A percentile compares a stretch with the other conserved stretches of the same genome.
Evolutionary conservation across 1,140 invertebrate genomes (phyloP).

Genomic region (Geopemphigus sp.): DNA sequence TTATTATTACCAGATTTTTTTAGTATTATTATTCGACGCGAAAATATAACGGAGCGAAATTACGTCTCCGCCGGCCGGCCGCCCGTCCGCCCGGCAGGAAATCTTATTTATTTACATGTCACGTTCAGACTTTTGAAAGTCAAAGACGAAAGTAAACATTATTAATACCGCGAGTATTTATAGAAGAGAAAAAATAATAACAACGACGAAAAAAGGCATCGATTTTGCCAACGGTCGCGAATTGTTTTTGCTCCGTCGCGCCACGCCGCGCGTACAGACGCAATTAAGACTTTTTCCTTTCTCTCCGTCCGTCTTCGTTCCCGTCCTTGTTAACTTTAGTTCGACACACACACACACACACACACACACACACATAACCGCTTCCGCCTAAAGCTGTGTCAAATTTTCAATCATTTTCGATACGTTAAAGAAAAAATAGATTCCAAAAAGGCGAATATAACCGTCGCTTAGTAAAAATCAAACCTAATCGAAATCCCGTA

Average conservation of each 20-base stretch:
- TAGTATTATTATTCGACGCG: conserved; percentile 10
- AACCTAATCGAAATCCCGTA: background rate
- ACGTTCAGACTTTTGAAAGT: conserved; percentile 47
- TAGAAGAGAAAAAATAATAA: background rate
- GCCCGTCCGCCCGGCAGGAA: background rate
- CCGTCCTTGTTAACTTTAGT: background rate
- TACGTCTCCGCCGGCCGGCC: background rate
- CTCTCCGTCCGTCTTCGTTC: background rate
- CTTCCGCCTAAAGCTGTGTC: background rate
- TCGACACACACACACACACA: background rate
- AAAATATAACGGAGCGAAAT: conserved; percentile 11
- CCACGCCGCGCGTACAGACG: background rate
- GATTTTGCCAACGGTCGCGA: conserved; percentile 19
- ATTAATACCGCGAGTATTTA: conserved; percentile 36
- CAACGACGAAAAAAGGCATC: background rate
- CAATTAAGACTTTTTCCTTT: conserved; percentile 28
- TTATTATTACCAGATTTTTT: conserved; percentile 15
- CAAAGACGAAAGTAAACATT: conserved; percentile 43
- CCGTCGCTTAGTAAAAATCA: background rate
- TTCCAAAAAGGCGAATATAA: background rate
- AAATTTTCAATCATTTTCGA: background rate
- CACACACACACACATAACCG: background rate
- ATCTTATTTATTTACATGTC: conserved; percentile 49
- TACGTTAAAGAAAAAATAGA: background rate
- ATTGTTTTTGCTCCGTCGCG: conserved; percentile 31